phyloP scores from a whole-genome alignment of 2,113 vertebrate species.

The Phainopepla nitens region DNA sequence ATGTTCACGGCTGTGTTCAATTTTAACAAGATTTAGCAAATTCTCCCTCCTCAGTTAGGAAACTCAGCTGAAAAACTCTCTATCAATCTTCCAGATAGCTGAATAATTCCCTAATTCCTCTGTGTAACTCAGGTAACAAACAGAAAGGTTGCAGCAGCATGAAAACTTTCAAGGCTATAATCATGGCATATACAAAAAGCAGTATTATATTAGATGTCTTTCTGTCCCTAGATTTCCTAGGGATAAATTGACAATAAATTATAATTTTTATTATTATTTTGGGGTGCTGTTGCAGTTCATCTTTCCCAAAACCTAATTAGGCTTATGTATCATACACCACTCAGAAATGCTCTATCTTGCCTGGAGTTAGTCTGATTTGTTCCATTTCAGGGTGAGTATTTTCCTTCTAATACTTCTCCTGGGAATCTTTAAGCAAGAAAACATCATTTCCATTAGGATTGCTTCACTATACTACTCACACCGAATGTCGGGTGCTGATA shows the following conservation, averaged over 20 bases:
- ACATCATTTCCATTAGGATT: not conserved
- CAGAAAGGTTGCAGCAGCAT: not conserved
- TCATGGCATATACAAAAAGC: not conserved
- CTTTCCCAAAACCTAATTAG: slow-evolving; percentile 46
- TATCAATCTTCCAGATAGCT: not conserved
- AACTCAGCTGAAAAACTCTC: not conserved
- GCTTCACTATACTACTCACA: not conserved
- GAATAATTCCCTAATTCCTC: slow-evolving; percentile 11
- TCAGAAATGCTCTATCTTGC: slow-evolving; percentile 12
- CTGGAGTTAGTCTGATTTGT: slow-evolving; percentile 45
- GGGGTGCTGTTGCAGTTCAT: not conserved
- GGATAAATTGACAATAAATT: slow-evolving; percentile 25
- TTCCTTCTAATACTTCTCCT: slow-evolving; percentile 29
- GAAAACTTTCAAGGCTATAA: not conserved
- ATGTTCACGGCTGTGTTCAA: not conserved
- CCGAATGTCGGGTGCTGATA: not conserved
- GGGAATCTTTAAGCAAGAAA: slow-evolving; percentile 50
- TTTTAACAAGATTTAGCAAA: slow-evolving; percentile 21
- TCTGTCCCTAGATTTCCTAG: not conserved
- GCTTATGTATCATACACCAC: not conserved
- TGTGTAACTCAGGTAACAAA: slow-evolving; percentile 20
- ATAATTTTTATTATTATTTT: not conserved
- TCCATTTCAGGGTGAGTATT: not conserved
- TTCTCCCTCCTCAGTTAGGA: not conserved
- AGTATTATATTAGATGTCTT: not conserved